A percentile compares a stretch with the other conserved stretches of the same genome.
phyloP scores from a whole-genome alignment of 2,888 invertebrate genomes.

The Mayetiola destructor region DNA sequence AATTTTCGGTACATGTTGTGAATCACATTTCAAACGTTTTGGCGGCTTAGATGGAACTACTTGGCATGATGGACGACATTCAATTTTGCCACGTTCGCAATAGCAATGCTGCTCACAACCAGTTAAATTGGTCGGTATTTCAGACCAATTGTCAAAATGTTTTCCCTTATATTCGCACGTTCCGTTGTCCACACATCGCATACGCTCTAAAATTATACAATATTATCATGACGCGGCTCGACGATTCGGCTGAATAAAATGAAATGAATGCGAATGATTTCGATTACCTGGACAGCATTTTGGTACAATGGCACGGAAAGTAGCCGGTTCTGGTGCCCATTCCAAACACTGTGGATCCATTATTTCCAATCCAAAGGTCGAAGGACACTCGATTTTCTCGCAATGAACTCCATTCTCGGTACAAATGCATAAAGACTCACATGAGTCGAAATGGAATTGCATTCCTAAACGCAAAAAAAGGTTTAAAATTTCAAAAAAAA shows the following conservation, averaged over 20 bases:
- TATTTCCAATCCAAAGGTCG: slow-evolving; percentile 71
- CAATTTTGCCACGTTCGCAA: slow-evolving; percentile 75
- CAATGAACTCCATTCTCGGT: slow-evolving; percentile 56
- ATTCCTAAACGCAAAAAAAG: slow-evolving; percentile 37
- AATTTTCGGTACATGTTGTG: slow-evolving; percentile 47
- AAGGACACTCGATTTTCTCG: slow-evolving; percentile 66
- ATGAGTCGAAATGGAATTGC: slow-evolving; percentile 71
- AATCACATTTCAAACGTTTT: slow-evolving; percentile 53
- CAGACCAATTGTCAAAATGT: slow-evolving; percentile 55
- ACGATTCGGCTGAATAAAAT: too few species aligned
- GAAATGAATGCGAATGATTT: background rate
- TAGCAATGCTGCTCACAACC: slow-evolving; percentile 70
- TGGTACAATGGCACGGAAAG: slow-evolving; percentile 54
- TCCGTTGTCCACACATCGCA: slow-evolving; percentile 36
- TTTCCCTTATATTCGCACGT: slow-evolving; percentile 61
- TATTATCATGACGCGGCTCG: slow-evolving; percentile 37
- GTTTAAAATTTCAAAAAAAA: too few species aligned
- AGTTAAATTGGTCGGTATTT: slow-evolving; percentile 62
- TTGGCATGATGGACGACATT: slow-evolving; percentile 69
- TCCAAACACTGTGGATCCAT: slow-evolving; percentile 69
- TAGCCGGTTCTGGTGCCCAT: slow-evolving; percentile 69
- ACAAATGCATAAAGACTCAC: slow-evolving; percentile 65
- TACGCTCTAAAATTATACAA: background rate
- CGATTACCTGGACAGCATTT: slow-evolving; percentile 52
- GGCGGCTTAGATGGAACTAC: slow-evolving; percentile 66